Evolutionary conservation across 2,797 vertebrate species (phyloP).

Genomic region (Falco concolor): DNA sequence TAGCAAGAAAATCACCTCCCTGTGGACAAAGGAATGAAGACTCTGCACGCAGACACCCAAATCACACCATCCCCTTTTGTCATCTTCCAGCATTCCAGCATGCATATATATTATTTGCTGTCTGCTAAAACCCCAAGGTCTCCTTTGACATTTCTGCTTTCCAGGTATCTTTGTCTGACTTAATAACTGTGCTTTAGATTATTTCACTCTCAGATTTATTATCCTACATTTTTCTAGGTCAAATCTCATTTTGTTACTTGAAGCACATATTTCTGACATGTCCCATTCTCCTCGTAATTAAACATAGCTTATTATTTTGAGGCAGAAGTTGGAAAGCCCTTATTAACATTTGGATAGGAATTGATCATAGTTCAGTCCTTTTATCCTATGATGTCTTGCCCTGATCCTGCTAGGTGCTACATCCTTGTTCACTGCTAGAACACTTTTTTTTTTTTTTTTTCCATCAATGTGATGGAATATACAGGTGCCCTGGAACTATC

Average conservation of each 20-base stretch:
- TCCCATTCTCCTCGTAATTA: background rate
- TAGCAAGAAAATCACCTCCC: conserved; percentile 17
- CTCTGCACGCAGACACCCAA: background rate
- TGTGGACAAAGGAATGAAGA: conserved; percentile 15
- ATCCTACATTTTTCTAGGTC: conserved; percentile 21
- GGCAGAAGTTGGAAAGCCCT: background rate
- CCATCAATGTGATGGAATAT: background rate
- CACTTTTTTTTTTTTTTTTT: background rate
- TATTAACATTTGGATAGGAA: background rate
- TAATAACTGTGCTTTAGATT: conserved; percentile 53
- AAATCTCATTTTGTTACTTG: conserved; percentile 7
- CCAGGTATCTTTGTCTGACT: conserved; percentile 49
- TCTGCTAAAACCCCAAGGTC: conserved; percentile 33
- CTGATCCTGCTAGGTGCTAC: background rate
- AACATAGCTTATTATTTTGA: background rate
- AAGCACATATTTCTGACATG: background rate
- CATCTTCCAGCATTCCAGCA: conserved; percentile 1
- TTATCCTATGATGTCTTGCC: background rate
- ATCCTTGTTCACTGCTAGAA: background rate
- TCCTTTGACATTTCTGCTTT: conserved; percentile 50
- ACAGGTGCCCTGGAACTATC: background rate
- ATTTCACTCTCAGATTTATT: conserved; percentile 52
- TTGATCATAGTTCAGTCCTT: background rate
- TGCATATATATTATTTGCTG: conserved; percentile 23
- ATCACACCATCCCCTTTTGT: conserved; percentile 16